Conservation (phyloP, 2,888 invertebrate species). For the Epistrophe grossulariae region DNA sequence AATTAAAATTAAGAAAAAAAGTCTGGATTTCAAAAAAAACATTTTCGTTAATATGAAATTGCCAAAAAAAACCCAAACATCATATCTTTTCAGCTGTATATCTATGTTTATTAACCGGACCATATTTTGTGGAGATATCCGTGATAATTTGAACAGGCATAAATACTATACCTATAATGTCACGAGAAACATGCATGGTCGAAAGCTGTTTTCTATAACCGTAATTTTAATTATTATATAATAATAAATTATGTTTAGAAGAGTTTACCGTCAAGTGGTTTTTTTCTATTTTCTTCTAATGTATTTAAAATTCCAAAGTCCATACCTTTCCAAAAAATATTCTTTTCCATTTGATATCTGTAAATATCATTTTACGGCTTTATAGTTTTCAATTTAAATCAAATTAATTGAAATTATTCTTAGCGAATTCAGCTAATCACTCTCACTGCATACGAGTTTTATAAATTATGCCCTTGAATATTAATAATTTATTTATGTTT, state of each 20-base stretch:
- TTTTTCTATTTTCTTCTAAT: too few relatives aligned
- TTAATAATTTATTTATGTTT: constrained; percentile 1
- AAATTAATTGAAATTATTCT: not conserved
- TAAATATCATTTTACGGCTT: not conserved
- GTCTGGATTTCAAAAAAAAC: too few relatives aligned
- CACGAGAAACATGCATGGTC: constrained; percentile 2
- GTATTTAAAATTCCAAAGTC: not conserved
- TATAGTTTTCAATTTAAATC: too few relatives aligned
- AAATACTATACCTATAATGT: not conserved
- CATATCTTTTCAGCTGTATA: too few relatives aligned
- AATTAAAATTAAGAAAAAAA: too few relatives aligned
- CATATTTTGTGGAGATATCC: not conserved
- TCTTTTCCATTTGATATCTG: not conserved
- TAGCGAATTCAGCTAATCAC: not conserved
- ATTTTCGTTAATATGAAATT: not conserved
- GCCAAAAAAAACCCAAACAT: not conserved
- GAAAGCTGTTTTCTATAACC: not conserved
- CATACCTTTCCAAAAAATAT: not conserved
- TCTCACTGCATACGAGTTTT: not conserved
- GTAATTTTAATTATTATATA: not conserved
- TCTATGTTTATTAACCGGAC: too few relatives aligned
- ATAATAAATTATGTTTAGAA: not conserved
- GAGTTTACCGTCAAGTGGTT: not conserved
- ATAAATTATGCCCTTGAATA: not conserved
- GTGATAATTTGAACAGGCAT: not conserved